These are phyloP conservation scores for Pammene fasciana DNA, from an alignment of 2,888 invertebrate species.

Conservation along the genomic window DNA sequence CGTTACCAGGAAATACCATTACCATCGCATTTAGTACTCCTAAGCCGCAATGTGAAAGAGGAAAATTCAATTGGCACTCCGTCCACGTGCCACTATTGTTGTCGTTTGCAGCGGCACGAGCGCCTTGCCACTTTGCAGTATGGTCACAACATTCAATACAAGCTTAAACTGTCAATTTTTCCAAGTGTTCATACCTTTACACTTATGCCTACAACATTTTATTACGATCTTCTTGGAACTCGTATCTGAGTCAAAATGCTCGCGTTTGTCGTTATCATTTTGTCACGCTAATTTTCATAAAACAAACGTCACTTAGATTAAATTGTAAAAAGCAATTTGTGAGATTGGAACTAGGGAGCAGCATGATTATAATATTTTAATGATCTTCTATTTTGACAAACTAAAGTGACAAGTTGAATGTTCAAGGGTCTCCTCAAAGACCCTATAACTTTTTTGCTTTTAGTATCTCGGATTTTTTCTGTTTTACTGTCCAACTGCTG, in stretches of 20 bases:
- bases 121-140: neutral
- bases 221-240: neutral
- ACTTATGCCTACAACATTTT: too few species aligned
- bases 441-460: too few species aligned
- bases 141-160: constrained; percentile 7
- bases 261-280: neutral
- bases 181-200: neutral
- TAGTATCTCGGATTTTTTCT: too few species aligned
- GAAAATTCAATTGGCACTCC: constrained; percentile 11
- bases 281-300: neutral
- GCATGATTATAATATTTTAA: neutral
- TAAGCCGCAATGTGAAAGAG: constrained; percentile 14
- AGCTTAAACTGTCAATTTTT: neutral
- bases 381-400: too few species aligned
- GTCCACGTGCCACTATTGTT: constrained; percentile 20
- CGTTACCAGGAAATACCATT: constrained; percentile 10
- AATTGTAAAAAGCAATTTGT: neutral
- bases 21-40: neutral
- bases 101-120: neutral
- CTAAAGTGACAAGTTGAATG: too few species aligned
- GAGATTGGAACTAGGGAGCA: neutral
- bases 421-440: too few species aligned
- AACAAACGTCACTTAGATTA: neutral
- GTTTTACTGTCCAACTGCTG: too few species aligned
- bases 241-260: neutral